phyloP scores from a whole-genome alignment of 2,888 invertebrate genomes.

The Acleris sparsana region DNA sequence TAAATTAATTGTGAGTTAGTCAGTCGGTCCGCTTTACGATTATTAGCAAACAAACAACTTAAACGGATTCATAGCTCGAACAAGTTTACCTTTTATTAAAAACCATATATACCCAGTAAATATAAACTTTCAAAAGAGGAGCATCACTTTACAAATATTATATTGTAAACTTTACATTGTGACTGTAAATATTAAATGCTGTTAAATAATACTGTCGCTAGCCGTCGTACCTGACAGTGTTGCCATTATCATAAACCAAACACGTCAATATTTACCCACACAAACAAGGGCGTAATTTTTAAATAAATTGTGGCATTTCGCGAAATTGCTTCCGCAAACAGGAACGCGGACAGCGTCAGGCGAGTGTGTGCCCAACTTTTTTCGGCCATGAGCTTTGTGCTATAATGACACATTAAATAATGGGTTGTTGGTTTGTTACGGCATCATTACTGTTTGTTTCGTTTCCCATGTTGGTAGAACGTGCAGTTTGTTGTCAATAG shows the following conservation, averaged over 20 bases:
- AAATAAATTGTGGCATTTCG: slow-evolving; percentile 84
- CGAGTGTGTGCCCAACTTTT: slow-evolving; percentile 74
- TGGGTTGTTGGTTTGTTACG: slow-evolving; percentile 27
- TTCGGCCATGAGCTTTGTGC: slow-evolving; percentile 63
- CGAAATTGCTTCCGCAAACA: slow-evolving; percentile 83
- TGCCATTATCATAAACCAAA: slow-evolving; percentile 84
- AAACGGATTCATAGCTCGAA: slow-evolving; percentile 42
- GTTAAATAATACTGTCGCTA: slow-evolving; percentile 79
- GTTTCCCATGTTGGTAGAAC: no score
- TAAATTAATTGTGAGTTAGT: slow-evolving; percentile 15
- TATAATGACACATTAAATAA: slow-evolving; percentile 47
- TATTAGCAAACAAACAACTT: slow-evolving; percentile 35
- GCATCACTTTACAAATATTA: slow-evolving; percentile 81
- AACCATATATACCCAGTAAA: slow-evolving; percentile 74
- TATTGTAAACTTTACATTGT: slow-evolving; percentile 81
- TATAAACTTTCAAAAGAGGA: slow-evolving; percentile 78
- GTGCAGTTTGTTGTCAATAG: no score
- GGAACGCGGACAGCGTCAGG: slow-evolving; percentile 72
- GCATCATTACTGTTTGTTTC: slow-evolving; percentile 24
- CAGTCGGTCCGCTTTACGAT: slow-evolving; percentile 29
- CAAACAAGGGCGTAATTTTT: slow-evolving; percentile 84
- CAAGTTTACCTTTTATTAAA: slow-evolving; percentile 80
- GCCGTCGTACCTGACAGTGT: slow-evolving; percentile 75
- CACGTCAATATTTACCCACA: slow-evolving; percentile 82
- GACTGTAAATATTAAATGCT: slow-evolving; percentile 80